These are phyloP conservation scores for Chelmon rostratus DNA, from an alignment of 2,797 vertebrate genomes.

Conservation along the genomic window DNA sequence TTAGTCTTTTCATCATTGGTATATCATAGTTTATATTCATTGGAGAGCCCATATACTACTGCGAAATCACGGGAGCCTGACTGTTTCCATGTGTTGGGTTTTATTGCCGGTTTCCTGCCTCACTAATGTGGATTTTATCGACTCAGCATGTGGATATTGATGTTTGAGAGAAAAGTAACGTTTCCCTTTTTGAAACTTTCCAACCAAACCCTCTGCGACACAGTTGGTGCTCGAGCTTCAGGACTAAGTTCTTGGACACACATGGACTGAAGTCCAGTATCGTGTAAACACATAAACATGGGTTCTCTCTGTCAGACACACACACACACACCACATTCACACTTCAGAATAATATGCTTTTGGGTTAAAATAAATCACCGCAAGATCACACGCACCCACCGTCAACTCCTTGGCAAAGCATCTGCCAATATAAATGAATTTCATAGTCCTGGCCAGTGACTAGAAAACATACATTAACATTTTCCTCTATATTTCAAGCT, in stretches of 20 bases:
- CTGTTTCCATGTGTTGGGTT: conserved; percentile 82
- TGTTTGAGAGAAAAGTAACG: conserved; percentile 72
- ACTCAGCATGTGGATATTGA: conserved; percentile 81
- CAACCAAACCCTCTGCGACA: conserved; percentile 39
- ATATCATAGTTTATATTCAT: conserved; percentile 79
- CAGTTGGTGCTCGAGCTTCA: conserved; percentile 41
- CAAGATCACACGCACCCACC: conserved; percentile 69
- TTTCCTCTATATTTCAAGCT: conserved; percentile 78
- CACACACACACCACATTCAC: conserved; percentile 72
- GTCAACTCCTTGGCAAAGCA: conserved; percentile 69
- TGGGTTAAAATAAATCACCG: conserved; percentile 80
- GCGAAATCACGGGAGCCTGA: conserved; percentile 79
- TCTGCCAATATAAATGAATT: conserved; percentile 75
- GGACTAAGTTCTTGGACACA: conserved; percentile 28
- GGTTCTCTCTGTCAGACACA: conserved; percentile 9
- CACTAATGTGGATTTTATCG: conserved; percentile 85
- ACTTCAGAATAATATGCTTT: conserved; percentile 76
- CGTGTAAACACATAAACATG: conserved; percentile 52
- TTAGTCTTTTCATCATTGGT: conserved; percentile 76
- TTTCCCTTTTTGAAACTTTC: conserved; percentile 52
- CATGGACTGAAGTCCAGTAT: conserved; percentile 26
- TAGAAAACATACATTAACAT: conserved; percentile 79
- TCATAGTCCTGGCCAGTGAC: conserved; percentile 70
- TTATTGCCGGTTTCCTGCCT: conserved; percentile 83
- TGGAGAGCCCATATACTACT: conserved; percentile 76